Evolutionary conservation across 2,888 invertebrate species (phyloP), one percentile per base, ranked within the genome.

Genomic region (Microdon myrmicae): DNA sequence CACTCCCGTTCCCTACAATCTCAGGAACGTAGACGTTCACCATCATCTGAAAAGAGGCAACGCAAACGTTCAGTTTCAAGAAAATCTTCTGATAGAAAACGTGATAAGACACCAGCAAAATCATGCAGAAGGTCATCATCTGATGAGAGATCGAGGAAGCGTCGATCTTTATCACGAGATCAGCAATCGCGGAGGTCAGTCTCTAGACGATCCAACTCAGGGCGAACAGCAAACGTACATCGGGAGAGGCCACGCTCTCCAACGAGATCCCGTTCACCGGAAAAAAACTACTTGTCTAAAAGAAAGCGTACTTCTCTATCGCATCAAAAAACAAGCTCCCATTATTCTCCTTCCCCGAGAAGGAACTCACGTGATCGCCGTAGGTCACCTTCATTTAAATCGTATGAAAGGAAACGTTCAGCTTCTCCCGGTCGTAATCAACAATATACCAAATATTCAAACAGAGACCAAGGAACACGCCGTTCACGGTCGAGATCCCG

Each of bases 21-120:
- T 54, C 64, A 70, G 69, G 66, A 72, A 59, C 71, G 73, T 68
- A 56, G 41, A 74, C 70, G 74, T 77, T 67, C 69, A 73, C 49
- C 74, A 0, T 77, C 80, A 3, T n/a, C n/a, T n/a, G n/a, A n/a
- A n/a, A n/a, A 69, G 72, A 13, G 75, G 59, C 39, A 31, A 14
- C 26, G 51, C 23, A 68, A 53, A 29, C 45, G 56, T 5, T 66
- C 68, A 22, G 8, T 43, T 5, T 60, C 64, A 8, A 45, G 51
- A 26, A 20, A n/a, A 4, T 17, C 10, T 1, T 6, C 20, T 4
- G 37, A 47, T 5, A 13, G 23, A 35, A 59, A 41, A 31, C 43
- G 29, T 28, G n/a, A n/a, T 4, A 25, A 25, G n/a, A 25, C 3
- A 10, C 26, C 9, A 4, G 4, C 26, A 25, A 25, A n/a, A n/a